Base-by-base conservation (phyloP, 2,888 invertebrate species). In the Andrena bicolor region DNA sequence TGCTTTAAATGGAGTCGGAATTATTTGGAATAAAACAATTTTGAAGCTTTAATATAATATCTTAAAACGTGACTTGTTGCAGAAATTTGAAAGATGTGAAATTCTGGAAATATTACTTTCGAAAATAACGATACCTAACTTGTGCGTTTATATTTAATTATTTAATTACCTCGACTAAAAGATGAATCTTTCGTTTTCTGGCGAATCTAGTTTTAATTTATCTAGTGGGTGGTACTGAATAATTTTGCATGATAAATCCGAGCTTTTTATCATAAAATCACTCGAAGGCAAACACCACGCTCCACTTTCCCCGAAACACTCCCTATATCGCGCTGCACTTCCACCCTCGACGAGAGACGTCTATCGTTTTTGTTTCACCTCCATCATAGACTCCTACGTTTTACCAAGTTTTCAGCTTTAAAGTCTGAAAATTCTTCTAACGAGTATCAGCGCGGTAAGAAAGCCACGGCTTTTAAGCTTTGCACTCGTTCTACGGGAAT, bases 401-500 rank as follows among this genome's bases (percentile, higher is more conserved):
- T 56, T 56, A 49, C 41, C 35, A 53, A 74, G 68, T 74, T 68
- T 63, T 20, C 56, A 58, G 53, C 56, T 63, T 64, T 63, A 69
- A 75, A 79, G 48, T 56, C 68, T 26, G 76, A 49, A 79, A 79
- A 75, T 79, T 74, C 75, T 79, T 78, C 56, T 58, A 75, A 75
- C 75, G 68, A 68, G 68, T 53, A 68, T 68, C 78, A 32, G 75
- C 75, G 26, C 35, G 30, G 78, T 26, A 56, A 74, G 75, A 73
- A 73, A 74, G 73, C 16, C 61, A 63, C 60, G 41, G 77, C 66
- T 77, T 77, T 73, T 66, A 66, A 77, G 77, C 74, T 74, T 63
- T 48, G 35, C 63, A 13, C 64, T 64, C 72, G 23, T 41, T 48
- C 20, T 30, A 32, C 28, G 2, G 56, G n/a, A 51, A 58, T 58